Conservation (phyloP, 2,888 invertebrate species). For the Lithodes maja region DNA sequence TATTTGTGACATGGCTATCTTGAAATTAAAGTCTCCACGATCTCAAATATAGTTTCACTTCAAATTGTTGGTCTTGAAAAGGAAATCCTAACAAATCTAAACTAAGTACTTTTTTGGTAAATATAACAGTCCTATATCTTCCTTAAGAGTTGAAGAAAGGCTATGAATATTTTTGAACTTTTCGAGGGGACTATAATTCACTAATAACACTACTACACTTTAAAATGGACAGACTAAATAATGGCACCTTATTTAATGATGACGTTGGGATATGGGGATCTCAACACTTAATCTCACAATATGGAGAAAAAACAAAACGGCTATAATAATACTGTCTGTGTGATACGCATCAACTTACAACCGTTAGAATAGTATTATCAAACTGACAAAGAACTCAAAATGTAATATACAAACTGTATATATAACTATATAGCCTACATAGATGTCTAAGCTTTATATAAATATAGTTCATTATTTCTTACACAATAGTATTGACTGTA, state of each 20-base stretch:
- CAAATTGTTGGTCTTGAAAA: too few relatives aligned
- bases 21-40: too few relatives aligned
- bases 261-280: not conserved
- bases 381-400: conserved; percentile 38
- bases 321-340: not conserved
- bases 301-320: not conserved
- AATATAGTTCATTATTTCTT: conserved; percentile 11
- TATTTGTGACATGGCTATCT: too few relatives aligned
- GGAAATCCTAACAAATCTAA: too few relatives aligned
- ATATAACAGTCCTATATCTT: too few relatives aligned
- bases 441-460: not conserved
- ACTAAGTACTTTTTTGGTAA: too few relatives aligned
- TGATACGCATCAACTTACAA: not conserved
- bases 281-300: not conserved
- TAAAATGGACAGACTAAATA: conserved; percentile 5
- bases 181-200: conserved; percentile 1
- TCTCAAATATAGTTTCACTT: too few relatives aligned
- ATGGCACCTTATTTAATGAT: conserved; percentile 6
- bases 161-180: conserved; percentile 1
- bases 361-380: not conserved
- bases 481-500: not conserved
- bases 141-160: too few relatives aligned
- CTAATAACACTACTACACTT: not conserved
- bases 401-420: not conserved
- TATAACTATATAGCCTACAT: conserved; percentile 26